Evolutionary conservation across 2,797 vertebrate genomes (phyloP), one percentile per base, ranked within the genome.

Genomic region (Danio aesculapii): DNA sequence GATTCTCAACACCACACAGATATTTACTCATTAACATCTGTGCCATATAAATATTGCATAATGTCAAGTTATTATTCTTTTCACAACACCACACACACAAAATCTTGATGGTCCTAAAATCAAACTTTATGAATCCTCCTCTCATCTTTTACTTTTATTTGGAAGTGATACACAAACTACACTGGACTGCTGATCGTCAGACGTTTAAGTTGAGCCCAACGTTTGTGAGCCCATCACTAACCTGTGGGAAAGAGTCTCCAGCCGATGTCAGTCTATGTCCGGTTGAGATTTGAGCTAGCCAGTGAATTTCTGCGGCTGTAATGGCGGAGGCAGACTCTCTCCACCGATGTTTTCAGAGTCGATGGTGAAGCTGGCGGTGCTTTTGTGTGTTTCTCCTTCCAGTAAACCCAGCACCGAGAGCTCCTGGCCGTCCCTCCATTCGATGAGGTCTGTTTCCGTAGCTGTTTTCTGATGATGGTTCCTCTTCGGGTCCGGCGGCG

Each of bases 271-370:
- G 62, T 47, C 44, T 8, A 2, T 13, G 46, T 4, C 19, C 19
- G 0, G 19, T 21, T 30, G 5, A 68, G 47, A 50, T 6, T 7
- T 59, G 7, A 88, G 94, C 91, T 89, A 99, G 68, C 97, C 96
- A 46, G 96, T 94, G 61, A 98, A 98, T 70, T 98, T 95, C 86
- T 99, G 98, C 3, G 98, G 98, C 82, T 95, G 95, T 84, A 99
- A 89, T 0, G 98, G 98, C 1, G 98, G 97, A 0, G 98, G 98
- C 77, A 99, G 94, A 63, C 95, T 95, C 87, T 99, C 97, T 10
- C 95, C 96, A 84, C 98, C 98, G 47, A 98, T 91, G 61, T 87
- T 89, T 43, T 88, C 88, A 0, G 55, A 17, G 87, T 87, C 84
- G 21, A 91, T 87, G 43, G 86, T 61, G 41, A 86, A 85, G 68